Base-by-base conservation (phyloP, 2,888 invertebrate species). In the Stramonita haemastoma region DNA sequence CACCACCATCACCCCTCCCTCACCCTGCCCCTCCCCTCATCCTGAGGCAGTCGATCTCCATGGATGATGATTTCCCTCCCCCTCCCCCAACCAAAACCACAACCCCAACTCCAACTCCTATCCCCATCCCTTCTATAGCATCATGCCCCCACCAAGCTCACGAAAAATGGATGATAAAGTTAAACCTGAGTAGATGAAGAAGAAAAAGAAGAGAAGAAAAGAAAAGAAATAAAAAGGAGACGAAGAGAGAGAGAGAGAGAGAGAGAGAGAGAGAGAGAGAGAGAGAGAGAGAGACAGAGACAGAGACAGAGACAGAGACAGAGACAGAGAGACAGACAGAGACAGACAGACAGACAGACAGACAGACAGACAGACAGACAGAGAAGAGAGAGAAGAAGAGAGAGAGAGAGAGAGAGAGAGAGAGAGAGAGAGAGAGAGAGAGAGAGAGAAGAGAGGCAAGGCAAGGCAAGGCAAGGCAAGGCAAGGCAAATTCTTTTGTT, bases 351-450 rank as follows among this genome's bases (percentile, higher is more conserved):
- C 70, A 70, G 70, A 70, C 19, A 70, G 15, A 70, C 19, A 70
- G 70, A 70, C 22, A 70, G 22, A 70, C n/a, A 70, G 70, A 22
- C 5, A 70, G 70, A 70, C 70, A 73, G 73, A 73, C n/a, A 73
- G 26, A 73, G 73, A 73, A 26, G 26, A 8, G 26, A n/a, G 26
- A 73, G 2, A 11, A n/a, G 11, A n/a, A 1, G n/a, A 73, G 73
- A n/a, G 73, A 73, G 73, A 73, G 73, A 73, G 22, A 73, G 73
- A 73, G 73, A 66, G 26, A n/a, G 66, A 66, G 66, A 66, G 66
- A 66, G 66, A 66, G 13, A 46, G 46, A 46, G 8, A 46, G 46
- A 8, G 60, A 66, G 66, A 66, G 66, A 66, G 66, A 66, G 66
- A 66, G 13, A 46, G 46, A 46, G 8, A 46, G 46, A 8, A 46